Percentiles rank a stretch among this genome's conserved stretches.
Conservation (phyloP, 2,888 invertebrate species). For the Leptinotarsa tumamoca region DNA sequence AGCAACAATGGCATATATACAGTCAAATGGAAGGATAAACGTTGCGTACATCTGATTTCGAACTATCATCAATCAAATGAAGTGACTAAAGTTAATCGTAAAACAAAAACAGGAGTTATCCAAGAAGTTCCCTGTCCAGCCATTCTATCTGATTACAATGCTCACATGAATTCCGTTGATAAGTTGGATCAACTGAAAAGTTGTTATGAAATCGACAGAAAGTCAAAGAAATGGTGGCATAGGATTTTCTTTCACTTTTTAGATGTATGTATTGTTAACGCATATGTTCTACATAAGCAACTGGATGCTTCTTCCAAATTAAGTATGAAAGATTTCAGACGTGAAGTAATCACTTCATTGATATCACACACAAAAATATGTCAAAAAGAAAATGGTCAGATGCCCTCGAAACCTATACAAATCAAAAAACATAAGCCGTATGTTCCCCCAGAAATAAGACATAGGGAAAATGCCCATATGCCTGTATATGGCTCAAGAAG, state of each 20-base stretch:
- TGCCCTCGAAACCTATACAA: not conserved
- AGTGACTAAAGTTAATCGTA: conserved; percentile 11
- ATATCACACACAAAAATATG: not conserved
- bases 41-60: conserved; percentile 15
- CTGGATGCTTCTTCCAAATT: not conserved
- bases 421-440: conserved; percentile 1
- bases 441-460: not conserved
- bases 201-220: conserved; percentile 51
- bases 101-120: conserved; percentile 45
- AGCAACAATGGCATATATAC: conserved; percentile 2
- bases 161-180: conserved; percentile 54
- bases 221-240: conserved; percentile 52
- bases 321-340: not conserved
- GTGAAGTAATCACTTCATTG: not conserved
- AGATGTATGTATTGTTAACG: conserved; percentile 50
- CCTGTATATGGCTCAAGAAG: not conserved
- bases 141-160: conserved; percentile 51
- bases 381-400: not conserved
- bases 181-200: conserved; percentile 51
- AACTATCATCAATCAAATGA: conserved; percentile 9
- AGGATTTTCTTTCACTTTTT: conserved; percentile 51
- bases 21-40: conserved; percentile 22
- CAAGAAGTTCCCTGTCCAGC: conserved; percentile 47
- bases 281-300: conserved; percentile 32
- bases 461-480: not conserved